phyloP scores from a whole-genome alignment of 2,797 vertebrate genomes.

The Hypotaenidia philippensis region DNA sequence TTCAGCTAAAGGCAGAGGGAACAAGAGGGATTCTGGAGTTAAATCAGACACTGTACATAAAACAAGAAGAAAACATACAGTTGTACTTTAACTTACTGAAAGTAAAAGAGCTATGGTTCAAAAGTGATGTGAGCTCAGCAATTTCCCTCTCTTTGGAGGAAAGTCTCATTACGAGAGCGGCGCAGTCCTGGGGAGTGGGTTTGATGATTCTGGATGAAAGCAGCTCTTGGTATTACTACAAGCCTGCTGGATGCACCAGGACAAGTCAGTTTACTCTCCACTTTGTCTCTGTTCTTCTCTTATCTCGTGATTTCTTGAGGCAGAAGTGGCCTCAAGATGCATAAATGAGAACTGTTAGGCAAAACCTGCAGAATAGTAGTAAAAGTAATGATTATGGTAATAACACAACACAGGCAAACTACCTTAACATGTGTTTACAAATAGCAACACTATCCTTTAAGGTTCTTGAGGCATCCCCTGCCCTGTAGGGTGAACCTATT shows the following conservation, averaged over 20 bases:
- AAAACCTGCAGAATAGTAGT: neutral
- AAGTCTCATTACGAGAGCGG: neutral
- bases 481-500: constrained; percentile 1
- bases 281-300: neutral
- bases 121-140: neutral
- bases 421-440: constrained; percentile 49
- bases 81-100: neutral
- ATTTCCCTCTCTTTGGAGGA: neutral
- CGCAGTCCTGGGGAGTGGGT: neutral
- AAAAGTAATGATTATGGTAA: constrained; percentile 42
- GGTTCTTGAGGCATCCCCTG: neutral
- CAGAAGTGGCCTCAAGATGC: neutral
- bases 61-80: neutral
- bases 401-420: constrained; percentile 7
- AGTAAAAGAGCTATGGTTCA: neutral
- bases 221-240: neutral
- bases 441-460: neutral
- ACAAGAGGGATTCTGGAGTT: neutral
- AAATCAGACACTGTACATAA: neutral
- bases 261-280: neutral
- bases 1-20: neutral
- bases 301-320: neutral
- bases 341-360: neutral
- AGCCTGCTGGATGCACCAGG: neutral
- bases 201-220: neutral